Base-by-base conservation (phyloP, 1,140 invertebrate genomes). In the Portunus trituberculatus region DNA sequence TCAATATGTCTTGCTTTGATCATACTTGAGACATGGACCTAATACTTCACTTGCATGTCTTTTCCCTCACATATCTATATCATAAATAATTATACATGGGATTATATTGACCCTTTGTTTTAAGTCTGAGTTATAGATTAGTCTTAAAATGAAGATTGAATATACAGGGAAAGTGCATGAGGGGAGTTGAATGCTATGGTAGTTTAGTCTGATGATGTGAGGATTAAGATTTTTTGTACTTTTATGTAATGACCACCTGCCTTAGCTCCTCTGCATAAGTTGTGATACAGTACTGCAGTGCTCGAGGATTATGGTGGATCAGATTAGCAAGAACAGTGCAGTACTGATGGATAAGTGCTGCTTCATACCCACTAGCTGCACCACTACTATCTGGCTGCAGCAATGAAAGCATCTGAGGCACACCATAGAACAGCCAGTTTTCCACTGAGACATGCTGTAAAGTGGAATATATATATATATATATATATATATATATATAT, bases 181-280 rank as follows among this genome's bases (percentile, higher is more conserved):
- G 39, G 39, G 1, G 39, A 59, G 52, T 59, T 59, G 52, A 10
- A 59, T 20, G 10, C 3, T 59, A 59, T 20, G 10, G 52, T 59
- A 59, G 52, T 59, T 0, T 59, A 59, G 52, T 59, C 0, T 20
- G 52, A 12, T 59, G 16, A 10, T 59, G 52, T 20, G 12, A 59
- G 52, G 52, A 59, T 59, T 10, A 59, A 59, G 52, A 20, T 10
- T 10, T 14, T 14, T 59, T 20, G 12, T 59, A 59, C 52, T 59
- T 12, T 59, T 14, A 59, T 59, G 52, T 20, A 20, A 1, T 59
- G 2, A 83, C 28, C 16, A 29, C 91, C 32, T 76, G 89, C 94
- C 94, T 89, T 25, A 95, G 83, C 92, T 95, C 94, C 52, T 95
- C 94, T 28, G 94, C 94, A 29, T 95, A 95, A 67, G 84, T 87